Evolutionary conservation across 2,888 invertebrate genomes (phyloP), one percentile per base, ranked within the genome.

Genomic region (Drosophila crucigera): DNA sequence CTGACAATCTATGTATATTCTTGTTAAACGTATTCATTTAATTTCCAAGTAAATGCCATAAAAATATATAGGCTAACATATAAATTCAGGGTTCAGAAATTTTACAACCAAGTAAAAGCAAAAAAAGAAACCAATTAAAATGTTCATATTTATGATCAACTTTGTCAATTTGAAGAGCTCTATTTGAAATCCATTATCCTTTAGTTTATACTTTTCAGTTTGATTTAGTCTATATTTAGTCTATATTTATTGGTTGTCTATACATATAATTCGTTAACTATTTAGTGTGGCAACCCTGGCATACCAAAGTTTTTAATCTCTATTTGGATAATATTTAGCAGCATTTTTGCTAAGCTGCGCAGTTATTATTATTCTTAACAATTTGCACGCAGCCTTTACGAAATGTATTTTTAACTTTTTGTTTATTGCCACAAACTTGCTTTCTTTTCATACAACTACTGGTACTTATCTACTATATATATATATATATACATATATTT

Each of bases 281-380:
- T 39, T 39, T 7, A 4, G 35, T n/a, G 25, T 61, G 19, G 19
- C 37, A 67, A 16, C 76, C 77, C 71, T 56, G 55, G 61, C 41
- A 30, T 37, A 54, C 10, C 47, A 62, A 62, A 30, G 39, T 28
- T 56, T 35, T 68, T 61, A 25, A 28, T 50, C 60, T 54, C 50
- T 78, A 49, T 90, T 88, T 83, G 68, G 64, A 50, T 55, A 71
- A 33, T 54, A 73, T 68, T 85, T 79, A 85, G 71, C 77, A 65
- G 19, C 50, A 60, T 68, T 68, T 70, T 79, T 72, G 35, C 56
- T 61, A 68, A 59, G 41, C 41, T 49, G 43, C 64, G 60, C 56
- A 68, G 66, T 61, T 76, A 69, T 71, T 76, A 73, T 76, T 89
- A 76, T 80, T 75, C 68, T 82, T 80, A 89, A 62, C 77, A 89